Conservation (phyloP, 2,888 invertebrate species). For the Malacosoma neustria region DNA sequence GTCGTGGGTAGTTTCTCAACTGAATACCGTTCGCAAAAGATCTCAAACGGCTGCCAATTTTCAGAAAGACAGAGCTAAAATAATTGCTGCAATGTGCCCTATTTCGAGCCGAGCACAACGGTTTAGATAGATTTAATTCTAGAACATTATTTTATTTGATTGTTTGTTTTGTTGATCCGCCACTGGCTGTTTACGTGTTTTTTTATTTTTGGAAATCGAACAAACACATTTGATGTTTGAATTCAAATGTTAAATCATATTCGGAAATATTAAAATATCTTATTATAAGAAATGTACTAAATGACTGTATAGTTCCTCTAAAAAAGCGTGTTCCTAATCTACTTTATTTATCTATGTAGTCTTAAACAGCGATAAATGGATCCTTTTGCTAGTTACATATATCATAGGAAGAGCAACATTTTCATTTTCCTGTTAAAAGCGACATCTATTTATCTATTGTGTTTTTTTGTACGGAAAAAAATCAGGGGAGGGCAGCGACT, state of each 20-base stretch:
- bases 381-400: too few species aligned
- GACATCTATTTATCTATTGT: too few species aligned
- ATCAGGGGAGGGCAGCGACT: too few species aligned
- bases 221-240: background rate
- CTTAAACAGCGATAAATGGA: too few species aligned
- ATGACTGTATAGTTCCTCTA: too few species aligned
- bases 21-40: conserved; percentile 68
- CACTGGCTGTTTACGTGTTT: background rate
- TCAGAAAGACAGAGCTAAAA: conserved; percentile 74
- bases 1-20: conserved; percentile 60
- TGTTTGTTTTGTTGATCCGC: conserved; percentile 30
- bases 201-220: background rate
- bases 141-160: conserved; percentile 48
- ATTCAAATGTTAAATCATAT: background rate
- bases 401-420: too few species aligned
- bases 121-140: conserved; percentile 65
- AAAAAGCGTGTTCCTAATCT: too few species aligned
- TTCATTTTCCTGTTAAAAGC: too few species aligned
- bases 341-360: too few species aligned
- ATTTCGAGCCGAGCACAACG: conserved; percentile 61
- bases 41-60: conserved; percentile 72
- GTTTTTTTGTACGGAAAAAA: too few species aligned
- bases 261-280: too few species aligned
- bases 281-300: too few species aligned
- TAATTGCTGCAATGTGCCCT: conserved; percentile 71